Percentiles rank a stretch among this genome's conserved stretches.
Conservation (phyloP, 2,113 vertebrate genomes). For the Aramus guarauna region DNA sequence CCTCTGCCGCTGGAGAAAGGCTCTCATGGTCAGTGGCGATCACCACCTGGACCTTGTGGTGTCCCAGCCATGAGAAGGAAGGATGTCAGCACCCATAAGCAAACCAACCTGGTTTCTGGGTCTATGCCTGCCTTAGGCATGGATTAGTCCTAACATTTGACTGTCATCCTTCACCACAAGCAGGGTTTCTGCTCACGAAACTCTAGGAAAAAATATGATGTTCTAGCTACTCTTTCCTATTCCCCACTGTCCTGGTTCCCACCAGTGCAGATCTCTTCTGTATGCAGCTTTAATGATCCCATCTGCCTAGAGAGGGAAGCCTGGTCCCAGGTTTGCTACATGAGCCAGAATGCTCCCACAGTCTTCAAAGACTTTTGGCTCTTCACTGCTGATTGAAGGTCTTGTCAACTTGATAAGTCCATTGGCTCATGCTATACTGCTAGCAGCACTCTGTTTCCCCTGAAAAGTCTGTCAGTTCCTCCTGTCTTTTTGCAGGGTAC, state of each 20-base stretch:
- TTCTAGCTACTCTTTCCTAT: background rate
- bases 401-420: background rate
- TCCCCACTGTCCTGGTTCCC: background rate
- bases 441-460: background rate
- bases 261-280: background rate
- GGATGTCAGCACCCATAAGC: background rate
- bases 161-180: background rate
- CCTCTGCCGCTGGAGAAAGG: background rate
- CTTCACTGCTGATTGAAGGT: background rate
- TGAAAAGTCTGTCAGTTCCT: background rate
- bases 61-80: background rate
- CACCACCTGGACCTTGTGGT: accelerated
- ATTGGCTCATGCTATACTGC: background rate
- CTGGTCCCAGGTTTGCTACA: background rate
- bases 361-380: background rate
- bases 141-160: background rate
- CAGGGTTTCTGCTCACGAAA: background rate
- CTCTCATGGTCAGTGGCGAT: accelerated
- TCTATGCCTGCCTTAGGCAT: background rate
- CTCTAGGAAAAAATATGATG: background rate
- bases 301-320: background rate
- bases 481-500: background rate
- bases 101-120: background rate
- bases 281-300: background rate
- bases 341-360: background rate